Conservation (phyloP, 1,140 invertebrate genomes). For the Pemphigus obesinymphae region DNA sequence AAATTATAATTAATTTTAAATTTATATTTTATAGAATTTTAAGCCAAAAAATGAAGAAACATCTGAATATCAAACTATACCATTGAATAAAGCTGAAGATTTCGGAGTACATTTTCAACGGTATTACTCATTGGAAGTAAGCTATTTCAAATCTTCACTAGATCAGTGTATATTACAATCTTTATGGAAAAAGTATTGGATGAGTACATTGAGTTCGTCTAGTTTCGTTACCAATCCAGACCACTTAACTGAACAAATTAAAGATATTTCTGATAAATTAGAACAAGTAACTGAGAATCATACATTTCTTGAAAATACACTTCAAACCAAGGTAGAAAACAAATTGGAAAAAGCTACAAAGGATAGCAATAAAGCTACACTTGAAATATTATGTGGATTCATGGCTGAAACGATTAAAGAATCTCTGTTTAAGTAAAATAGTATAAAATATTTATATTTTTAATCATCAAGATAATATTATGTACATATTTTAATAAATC, state of each 20-base stretch:
- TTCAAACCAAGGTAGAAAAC: conserved; percentile 88
- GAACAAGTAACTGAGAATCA: conserved; percentile 87
- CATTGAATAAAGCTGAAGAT: conserved; percentile 99
- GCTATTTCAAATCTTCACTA: conserved; percentile 95
- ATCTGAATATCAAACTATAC: conserved; percentile 98
- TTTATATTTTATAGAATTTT: conserved; percentile 82
- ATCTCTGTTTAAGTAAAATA: conserved; percentile 91
- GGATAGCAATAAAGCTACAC: conserved; percentile 94
- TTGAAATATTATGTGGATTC: conserved; percentile 93
- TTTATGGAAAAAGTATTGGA: conserved; percentile 99
- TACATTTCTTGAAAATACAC: conserved; percentile 63
- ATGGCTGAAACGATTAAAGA: conserved; percentile 99
- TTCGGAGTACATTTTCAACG: conserved; percentile 99
- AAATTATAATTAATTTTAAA: no score
- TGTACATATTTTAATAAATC: no score
- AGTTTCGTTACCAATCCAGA: conserved; percentile 95
- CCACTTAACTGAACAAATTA: conserved; percentile 87
- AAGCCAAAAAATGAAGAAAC: conserved; percentile 98
- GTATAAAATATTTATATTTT: no score
- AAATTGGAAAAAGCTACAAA: conserved; percentile 94
- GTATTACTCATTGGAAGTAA: conserved; percentile 96
- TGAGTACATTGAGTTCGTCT: conserved; percentile 94
- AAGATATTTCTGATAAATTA: conserved; percentile 92
- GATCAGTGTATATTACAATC: conserved; percentile 90
- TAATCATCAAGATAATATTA: no score